Evolutionary conservation across 1,140 invertebrate genomes (phyloP).

Genomic region (Maconellicoccus hirsutus): DNA sequence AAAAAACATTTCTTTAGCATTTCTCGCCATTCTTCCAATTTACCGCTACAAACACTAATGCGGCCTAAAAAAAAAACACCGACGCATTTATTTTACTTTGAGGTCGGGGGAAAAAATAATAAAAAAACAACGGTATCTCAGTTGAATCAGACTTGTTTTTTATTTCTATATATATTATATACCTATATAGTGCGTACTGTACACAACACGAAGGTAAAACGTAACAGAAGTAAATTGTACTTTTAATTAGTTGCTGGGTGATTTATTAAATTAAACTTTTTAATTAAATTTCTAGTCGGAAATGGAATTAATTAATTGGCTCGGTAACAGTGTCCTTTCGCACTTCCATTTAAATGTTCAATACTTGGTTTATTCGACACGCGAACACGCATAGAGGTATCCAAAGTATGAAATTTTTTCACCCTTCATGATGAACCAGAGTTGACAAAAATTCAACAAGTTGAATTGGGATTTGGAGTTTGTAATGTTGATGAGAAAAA

Average conservation of each 20-base stretch:
- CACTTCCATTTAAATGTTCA: background rate
- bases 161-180: too few relatives aligned
- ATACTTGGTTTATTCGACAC: background rate
- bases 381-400: background rate
- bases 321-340: background rate
- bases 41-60: too few relatives aligned
- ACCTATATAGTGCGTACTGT: too few relatives aligned
- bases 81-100: background rate
- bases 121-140: background rate
- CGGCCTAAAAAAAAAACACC: too few relatives aligned
- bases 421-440: background rate
- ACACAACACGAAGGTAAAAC: background rate
- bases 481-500: too few relatives aligned
- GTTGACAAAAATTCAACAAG: too few relatives aligned
- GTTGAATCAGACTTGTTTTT: background rate
- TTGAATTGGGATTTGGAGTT: too few relatives aligned
- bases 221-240: constrained; percentile 9
- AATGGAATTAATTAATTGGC: constrained; percentile 9
- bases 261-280: constrained; percentile 10
- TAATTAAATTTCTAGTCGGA: background rate
- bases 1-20: too few relatives aligned
- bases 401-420: background rate
- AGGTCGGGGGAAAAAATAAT: background rate
- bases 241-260: background rate
- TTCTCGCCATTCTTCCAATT: too few relatives aligned